phyloP scores from a whole-genome alignment of 2,888 invertebrate genomes.

The Calliphora vomitoria region DNA sequence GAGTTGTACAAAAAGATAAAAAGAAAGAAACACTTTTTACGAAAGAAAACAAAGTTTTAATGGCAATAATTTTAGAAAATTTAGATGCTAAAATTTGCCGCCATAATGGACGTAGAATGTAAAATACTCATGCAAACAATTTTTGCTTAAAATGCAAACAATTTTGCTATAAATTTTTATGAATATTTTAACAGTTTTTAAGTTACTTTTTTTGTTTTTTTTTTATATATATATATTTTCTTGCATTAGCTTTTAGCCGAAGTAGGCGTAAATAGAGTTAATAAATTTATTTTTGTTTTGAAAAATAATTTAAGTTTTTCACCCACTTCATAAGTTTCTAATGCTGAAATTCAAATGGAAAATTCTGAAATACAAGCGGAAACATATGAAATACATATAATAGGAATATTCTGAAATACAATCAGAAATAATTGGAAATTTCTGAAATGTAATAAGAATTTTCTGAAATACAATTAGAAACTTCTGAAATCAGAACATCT shows the following conservation, averaged over 20 bases:
- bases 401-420: too few relatives aligned
- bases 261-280: constrained; percentile 11
- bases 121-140: constrained; percentile 13
- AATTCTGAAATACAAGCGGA: too few relatives aligned
- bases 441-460: too few relatives aligned
- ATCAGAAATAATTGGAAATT: too few relatives aligned
- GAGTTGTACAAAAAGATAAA: constrained; percentile 61
- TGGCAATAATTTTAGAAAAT: constrained; percentile 68
- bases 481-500: too few relatives aligned
- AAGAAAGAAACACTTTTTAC: constrained; percentile 39
- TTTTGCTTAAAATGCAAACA: constrained; percentile 44
- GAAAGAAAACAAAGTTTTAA: constrained; percentile 64
- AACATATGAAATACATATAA: too few relatives aligned
- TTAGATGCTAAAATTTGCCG: constrained; percentile 47
- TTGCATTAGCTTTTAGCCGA: constrained; percentile 18
- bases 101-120: constrained; percentile 41
- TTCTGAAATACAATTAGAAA: too few relatives aligned
- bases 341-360: too few relatives aligned
- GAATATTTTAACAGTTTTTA: constrained; percentile 64
- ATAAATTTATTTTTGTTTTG: neutral
- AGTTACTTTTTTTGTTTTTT: neutral
- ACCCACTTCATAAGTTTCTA: too few relatives aligned
- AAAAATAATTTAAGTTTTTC: neutral
- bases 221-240: too few relatives aligned
- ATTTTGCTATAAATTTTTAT: constrained; percentile 65